These are phyloP conservation scores for Parnassius orleans DNA, from an alignment of 2,888 invertebrate genomes.

Conservation along the genomic window DNA sequence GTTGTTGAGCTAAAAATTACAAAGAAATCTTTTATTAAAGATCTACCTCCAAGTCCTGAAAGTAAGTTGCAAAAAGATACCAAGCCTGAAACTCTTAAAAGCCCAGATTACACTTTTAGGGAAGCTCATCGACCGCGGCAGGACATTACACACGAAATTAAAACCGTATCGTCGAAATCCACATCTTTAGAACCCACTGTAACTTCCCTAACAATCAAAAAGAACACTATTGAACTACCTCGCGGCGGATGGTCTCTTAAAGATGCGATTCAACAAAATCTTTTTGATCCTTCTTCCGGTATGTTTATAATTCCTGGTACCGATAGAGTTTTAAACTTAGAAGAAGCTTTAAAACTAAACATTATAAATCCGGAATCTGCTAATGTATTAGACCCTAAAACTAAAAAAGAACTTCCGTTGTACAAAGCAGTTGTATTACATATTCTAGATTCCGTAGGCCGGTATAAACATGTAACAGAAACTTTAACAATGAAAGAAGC, in stretches of 20 bases:
- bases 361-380: slow-evolving; percentile 93
- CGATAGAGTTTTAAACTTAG: slow-evolving; percentile 90
- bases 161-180: slow-evolving; percentile 66
- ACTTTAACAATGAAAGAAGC: slow-evolving; percentile 87
- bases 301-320: slow-evolving; percentile 93
- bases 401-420: slow-evolving; percentile 85
- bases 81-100: slow-evolving; percentile 80
- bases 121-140: slow-evolving; percentile 48
- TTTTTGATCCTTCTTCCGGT: slow-evolving; percentile 92
- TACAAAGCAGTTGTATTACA: slow-evolving; percentile 88
- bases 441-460: slow-evolving; percentile 89
- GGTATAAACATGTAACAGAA: slow-evolving; percentile 81
- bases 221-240: slow-evolving; percentile 89
- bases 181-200: slow-evolving; percentile 72
- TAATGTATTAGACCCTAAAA: slow-evolving; percentile 88
- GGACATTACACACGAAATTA: slow-evolving; percentile 52
- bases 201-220: slow-evolving; percentile 78
- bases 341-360: slow-evolving; percentile 92
- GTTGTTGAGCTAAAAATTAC: slow-evolving; percentile 77
- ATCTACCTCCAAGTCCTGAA: slow-evolving; percentile 69
- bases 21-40: slow-evolving; percentile 75
- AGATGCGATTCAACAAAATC: slow-evolving; percentile 90
- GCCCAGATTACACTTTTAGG: slow-evolving; percentile 70
- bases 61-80: slow-evolving; percentile 74
- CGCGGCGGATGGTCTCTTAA: slow-evolving; percentile 90